These are phyloP conservation scores for Sternarchorhynchus goeldii DNA, from an alignment of 2,797 vertebrate species.

Conservation along the genomic window DNA sequence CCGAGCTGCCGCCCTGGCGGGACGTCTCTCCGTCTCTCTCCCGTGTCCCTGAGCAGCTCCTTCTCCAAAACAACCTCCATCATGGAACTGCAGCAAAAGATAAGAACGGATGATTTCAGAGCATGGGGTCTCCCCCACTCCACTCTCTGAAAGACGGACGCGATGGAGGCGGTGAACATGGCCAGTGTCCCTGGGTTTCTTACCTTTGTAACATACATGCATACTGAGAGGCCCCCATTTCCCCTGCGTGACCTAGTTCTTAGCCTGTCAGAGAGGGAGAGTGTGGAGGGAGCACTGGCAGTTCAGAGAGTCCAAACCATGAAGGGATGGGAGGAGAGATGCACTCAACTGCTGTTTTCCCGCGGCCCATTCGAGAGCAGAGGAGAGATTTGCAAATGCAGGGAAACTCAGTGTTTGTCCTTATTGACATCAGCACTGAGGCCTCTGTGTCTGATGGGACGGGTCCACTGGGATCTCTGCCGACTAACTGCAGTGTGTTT, in stretches of 20 bases:
- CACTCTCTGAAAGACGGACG: conserved; percentile 47
- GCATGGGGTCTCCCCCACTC: too few species aligned
- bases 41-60: conserved; percentile 49
- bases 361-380: conserved; percentile 29
- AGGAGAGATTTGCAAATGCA: conserved; percentile 42
- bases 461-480: conserved; percentile 18
- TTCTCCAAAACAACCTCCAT: conserved; percentile 50
- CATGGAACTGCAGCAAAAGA: conserved; percentile 53
- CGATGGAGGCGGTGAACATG: conserved; percentile 49
- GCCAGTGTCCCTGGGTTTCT: conserved; percentile 46
- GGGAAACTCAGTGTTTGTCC: conserved; percentile 24
- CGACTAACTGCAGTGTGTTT: conserved; percentile 4
- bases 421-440: conserved; percentile 36
- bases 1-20: conserved; percentile 42
- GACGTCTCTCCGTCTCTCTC: conserved; percentile 34
- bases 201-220: conserved; percentile 51
- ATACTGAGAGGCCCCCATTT: conserved; percentile 39
- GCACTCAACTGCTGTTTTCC: conserved; percentile 24
- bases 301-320: conserved; percentile 47
- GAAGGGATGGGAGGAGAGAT: conserved; percentile 32
- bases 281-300: conserved; percentile 27
- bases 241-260: conserved; percentile 54
- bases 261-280: conserved; percentile 32
- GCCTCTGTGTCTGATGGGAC: conserved; percentile 16
- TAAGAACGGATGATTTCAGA: conserved; percentile 50